Base-by-base conservation (phyloP, 2,113 vertebrate species). In the Dromaius novaehollandiae region DNA sequence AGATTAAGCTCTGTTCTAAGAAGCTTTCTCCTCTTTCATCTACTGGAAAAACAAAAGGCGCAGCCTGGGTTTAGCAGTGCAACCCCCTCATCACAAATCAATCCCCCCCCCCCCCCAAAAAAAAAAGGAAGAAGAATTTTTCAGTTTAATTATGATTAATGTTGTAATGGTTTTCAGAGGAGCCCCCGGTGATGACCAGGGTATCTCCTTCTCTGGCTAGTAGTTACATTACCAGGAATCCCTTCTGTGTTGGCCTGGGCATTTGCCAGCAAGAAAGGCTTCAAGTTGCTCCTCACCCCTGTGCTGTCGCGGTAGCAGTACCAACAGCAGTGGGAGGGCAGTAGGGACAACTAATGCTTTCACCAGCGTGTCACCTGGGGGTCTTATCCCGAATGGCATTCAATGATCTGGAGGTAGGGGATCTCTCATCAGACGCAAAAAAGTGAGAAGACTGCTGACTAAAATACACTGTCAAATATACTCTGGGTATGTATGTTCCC, bases 1-100 rank as follows among this genome's bases (percentile, higher is more conserved):
- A 94, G 58, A 76, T 84, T 74, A 95, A 82, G 34, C 25, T 90
- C 58, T 83, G 14, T 77, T 97, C 76, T 86, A 79, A 96, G 89
- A 91, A 91, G n/a, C 4, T 75, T 53, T 92, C 78, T 96, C 17
- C 14, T 66, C 75, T 94, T 96, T 89, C 78, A 60, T 32, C 42
- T 76, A 64, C 71, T 78, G 66, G 20, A 56, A 75, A 91, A 84
- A 42, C 12, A 44, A 82, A 88, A 90, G 15, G 2, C 19, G 40
- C 50, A 50, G 6, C 34, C 51, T 79, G 22, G 9, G 7, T 88
- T 93, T 91, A 90, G 50, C 36, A 28, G n/a, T n/a, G 13, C 55
- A 86, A 91, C 11, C 7, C 19, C 11, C 15, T 56, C 13, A 79
- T 38, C 32, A 20, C 19, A 18, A 76, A 60, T 68, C 21, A 90